These are phyloP conservation scores for Mylabris phalerata DNA, from an alignment of 1,140 invertebrate genomes.

Conservation along the genomic window DNA sequence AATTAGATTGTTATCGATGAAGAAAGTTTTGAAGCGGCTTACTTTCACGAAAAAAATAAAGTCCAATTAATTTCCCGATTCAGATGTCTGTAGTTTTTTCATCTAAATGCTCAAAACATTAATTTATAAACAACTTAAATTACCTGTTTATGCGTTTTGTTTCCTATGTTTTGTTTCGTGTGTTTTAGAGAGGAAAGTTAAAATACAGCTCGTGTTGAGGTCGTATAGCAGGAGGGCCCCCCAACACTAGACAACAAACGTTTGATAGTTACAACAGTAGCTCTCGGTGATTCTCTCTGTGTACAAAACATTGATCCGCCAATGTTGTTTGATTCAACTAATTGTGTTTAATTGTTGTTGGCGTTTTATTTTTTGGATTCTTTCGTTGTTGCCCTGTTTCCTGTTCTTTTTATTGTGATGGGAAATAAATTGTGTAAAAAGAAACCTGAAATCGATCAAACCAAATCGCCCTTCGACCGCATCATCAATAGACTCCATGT, in stretches of 20 bases:
- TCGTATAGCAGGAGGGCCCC: slow-evolving; percentile 11
- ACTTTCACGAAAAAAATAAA: no score
- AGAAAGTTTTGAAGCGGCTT: no score
- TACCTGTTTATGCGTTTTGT: no score
- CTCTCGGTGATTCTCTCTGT: no score
- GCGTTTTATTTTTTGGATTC: neutral
- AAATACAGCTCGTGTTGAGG: slow-evolving; percentile 15
- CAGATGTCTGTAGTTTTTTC: no score
- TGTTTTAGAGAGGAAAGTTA: slow-evolving; percentile 15
- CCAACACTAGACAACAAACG: neutral
- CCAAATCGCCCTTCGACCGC: slow-evolving; percentile 18
- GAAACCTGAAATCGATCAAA: slow-evolving; percentile 19
- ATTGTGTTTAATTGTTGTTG: slow-evolving; percentile 1
- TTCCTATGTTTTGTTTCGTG: no score
- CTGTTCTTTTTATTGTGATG: slow-evolving; percentile 1
- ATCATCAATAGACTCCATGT: slow-evolving; percentile 24
- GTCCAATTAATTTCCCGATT: no score
- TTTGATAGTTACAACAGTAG: no score
- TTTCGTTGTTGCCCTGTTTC: neutral
- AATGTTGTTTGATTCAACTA: neutral
- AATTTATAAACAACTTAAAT: no score
- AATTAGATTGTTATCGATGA: no score
- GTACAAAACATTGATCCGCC: neutral
- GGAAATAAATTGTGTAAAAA: slow-evolving; percentile 22
- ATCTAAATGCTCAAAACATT: no score